These are phyloP conservation scores for Chrysina gloriosa DNA, from an alignment of 2,888 invertebrate genomes.

Conservation along the genomic window DNA sequence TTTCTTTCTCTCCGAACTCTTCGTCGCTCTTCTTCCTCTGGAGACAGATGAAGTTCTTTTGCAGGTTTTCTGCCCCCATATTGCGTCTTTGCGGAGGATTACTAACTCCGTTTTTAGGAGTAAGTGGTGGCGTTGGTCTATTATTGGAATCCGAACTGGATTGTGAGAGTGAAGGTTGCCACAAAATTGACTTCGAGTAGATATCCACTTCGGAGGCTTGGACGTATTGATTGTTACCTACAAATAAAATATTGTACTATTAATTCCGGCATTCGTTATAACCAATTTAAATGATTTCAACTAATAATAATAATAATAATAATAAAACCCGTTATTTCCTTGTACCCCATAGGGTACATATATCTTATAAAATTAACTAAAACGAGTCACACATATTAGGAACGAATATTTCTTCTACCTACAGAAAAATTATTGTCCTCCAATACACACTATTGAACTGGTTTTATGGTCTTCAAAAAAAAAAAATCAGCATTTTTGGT, in stretches of 20 bases:
- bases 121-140: conserved; percentile 59
- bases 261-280: too few relatives aligned
- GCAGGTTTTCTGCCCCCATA: conserved; percentile 88
- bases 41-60: conserved; percentile 81
- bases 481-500: too few relatives aligned
- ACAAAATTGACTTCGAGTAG: conserved; percentile 59
- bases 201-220: conserved; percentile 62
- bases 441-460: too few relatives aligned
- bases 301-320: too few relatives aligned
- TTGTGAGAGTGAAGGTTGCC: conserved; percentile 62
- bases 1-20: conserved; percentile 91
- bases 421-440: too few relatives aligned
- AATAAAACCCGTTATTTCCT: too few relatives aligned
- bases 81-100: conserved; percentile 69
- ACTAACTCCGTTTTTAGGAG: conserved; percentile 50
- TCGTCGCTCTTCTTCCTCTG: conserved; percentile 93
- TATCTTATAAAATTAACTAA: too few relatives aligned
- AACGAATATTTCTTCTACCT: too few relatives aligned
- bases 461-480: too few relatives aligned
- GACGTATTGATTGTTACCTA: conserved; percentile 65
- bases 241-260: conserved; percentile 40
- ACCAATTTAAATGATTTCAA: too few relatives aligned
- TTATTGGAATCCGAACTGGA: conserved; percentile 61
- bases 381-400: too few relatives aligned
- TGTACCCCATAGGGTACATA: too few relatives aligned